Evolutionary conservation across 2,888 invertebrate genomes (phyloP).

Genomic region (Sclerodermus sp.): DNA sequence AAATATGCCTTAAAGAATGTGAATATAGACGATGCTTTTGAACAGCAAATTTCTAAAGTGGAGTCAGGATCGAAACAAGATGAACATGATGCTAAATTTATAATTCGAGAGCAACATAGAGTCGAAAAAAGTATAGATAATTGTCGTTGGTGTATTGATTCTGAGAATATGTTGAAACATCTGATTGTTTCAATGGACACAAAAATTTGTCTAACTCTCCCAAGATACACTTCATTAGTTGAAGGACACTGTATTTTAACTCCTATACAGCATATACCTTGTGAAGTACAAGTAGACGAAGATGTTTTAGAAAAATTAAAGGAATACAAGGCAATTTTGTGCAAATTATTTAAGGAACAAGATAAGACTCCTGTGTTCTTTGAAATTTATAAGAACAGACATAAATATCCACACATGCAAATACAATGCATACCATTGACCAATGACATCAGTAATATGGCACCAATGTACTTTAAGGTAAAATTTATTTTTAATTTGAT

Average conservation of each 20-base stretch:
- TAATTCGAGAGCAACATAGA: conserved; percentile 74
- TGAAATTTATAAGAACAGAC: conserved; percentile 79
- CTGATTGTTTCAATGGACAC: conserved; percentile 79
- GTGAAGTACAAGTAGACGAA: conserved; percentile 86
- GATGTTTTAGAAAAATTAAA: conserved; percentile 91
- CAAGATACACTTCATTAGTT: conserved; percentile 77
- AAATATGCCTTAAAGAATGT: conserved; percentile 60
- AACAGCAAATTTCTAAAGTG: conserved; percentile 73
- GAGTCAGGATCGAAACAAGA: conserved; percentile 66
- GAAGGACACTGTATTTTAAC: conserved; percentile 84
- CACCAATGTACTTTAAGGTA: conserved; percentile 93
- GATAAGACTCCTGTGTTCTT: conserved; percentile 85
- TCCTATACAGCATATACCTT: conserved; percentile 78
- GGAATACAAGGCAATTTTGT: conserved; percentile 76
- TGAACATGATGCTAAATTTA: conserved; percentile 65
- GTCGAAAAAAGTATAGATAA: conserved; percentile 73
- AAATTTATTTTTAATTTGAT: conserved; percentile 14
- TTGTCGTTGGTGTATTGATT: conserved; percentile 84
- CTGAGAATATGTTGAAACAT: conserved; percentile 78
- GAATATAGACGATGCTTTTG: conserved; percentile 84
- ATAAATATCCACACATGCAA: conserved; percentile 79
- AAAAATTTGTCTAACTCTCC: conserved; percentile 83
- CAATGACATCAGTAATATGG: conserved; percentile 80
- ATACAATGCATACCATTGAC: conserved; percentile 89
- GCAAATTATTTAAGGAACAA: conserved; percentile 73